A percentile compares a stretch with the other conserved stretches of the same genome.
Conservation (phyloP, 1,140 invertebrate species). For the Achroia grisella region DNA sequence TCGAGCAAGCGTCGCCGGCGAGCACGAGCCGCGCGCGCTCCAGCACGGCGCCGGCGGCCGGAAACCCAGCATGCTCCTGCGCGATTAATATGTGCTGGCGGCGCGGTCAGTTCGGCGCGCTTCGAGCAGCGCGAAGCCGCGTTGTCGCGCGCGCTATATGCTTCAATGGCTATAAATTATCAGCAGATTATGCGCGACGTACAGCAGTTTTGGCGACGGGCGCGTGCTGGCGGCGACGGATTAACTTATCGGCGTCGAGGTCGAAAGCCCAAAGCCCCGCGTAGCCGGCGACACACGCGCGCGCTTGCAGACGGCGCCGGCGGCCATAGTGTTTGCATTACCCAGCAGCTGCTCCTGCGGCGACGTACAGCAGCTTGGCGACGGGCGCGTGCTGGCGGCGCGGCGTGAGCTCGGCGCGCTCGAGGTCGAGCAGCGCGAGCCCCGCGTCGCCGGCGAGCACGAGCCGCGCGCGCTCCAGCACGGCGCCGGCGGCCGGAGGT, state of each 20-base stretch:
- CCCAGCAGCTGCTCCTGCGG: neutral
- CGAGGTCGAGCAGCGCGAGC: slow-evolving; percentile 95
- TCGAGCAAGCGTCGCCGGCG: too few species aligned
- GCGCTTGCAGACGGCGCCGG: slow-evolving; percentile 25
- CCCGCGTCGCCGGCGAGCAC: slow-evolving; percentile 95
- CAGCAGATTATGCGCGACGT: too few species aligned
- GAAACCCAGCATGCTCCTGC: slow-evolving; percentile 75
- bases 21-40: too few species aligned
- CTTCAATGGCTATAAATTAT: too few species aligned
- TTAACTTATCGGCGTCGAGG: too few species aligned
- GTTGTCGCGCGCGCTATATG: too few species aligned
- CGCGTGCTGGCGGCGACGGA: too few species aligned
- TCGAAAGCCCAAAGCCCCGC: too few species aligned
- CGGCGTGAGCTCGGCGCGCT: slow-evolving; percentile 70
- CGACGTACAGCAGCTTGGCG: neutral
- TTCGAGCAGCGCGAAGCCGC: slow-evolving; percentile 96
- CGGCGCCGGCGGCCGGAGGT: slow-evolving; percentile 89
- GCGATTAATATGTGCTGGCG: slow-evolving; percentile 49
- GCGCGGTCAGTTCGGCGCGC: slow-evolving; percentile 45
- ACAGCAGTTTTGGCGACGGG: too few species aligned
- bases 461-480: slow-evolving; percentile 92
- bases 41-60: too few species aligned
- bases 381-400: neutral
- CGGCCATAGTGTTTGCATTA: neutral
- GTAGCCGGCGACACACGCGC: too few species aligned